Conservation (phyloP, 37 sponge, comb jelly and placozoan genomes). For the Chondrosia reniformis region DNA sequence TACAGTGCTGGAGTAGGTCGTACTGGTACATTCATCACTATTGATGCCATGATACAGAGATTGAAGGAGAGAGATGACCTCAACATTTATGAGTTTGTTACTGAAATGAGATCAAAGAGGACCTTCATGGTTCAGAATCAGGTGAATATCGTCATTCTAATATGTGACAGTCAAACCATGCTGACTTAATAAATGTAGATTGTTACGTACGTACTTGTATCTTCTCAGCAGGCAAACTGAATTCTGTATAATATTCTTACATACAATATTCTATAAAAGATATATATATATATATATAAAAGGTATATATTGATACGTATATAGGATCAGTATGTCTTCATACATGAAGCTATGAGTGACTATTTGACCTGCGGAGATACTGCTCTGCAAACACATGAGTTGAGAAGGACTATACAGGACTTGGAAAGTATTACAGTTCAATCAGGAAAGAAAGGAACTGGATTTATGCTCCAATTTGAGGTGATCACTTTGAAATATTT, state of each 20-base stretch:
- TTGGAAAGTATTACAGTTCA: background rate
- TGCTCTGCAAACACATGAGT: background rate
- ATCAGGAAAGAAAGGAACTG: background rate
- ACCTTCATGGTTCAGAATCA: background rate
- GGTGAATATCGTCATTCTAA: too few relatives aligned
- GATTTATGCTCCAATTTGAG: background rate
- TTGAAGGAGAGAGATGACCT: background rate
- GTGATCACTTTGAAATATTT: too few relatives aligned
- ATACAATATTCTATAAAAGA: too few relatives aligned
- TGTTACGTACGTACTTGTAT: too few relatives aligned
- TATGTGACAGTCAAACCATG: too few relatives aligned
- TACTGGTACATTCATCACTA: conserved; percentile 5
- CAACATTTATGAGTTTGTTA: conserved; percentile 6
- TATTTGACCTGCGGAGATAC: conserved; percentile 10
- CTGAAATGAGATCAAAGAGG: background rate
- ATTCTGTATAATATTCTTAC: too few relatives aligned
- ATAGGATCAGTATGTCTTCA: conserved; percentile 14
- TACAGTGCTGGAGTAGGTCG: conserved; percentile 14
- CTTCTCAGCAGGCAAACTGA: too few relatives aligned
- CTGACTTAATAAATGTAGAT: too few relatives aligned
- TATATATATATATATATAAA: too few relatives aligned
- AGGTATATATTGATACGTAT: background rate
- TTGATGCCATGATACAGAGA: conserved; percentile 11
- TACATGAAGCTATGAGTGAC: conserved; percentile 12
- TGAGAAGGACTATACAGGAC: background rate